Percentiles rank a stretch among this genome's conserved stretches.
phyloP scores from a whole-genome alignment of 2,797 vertebrate genomes.

The Syncerus caffer region DNA sequence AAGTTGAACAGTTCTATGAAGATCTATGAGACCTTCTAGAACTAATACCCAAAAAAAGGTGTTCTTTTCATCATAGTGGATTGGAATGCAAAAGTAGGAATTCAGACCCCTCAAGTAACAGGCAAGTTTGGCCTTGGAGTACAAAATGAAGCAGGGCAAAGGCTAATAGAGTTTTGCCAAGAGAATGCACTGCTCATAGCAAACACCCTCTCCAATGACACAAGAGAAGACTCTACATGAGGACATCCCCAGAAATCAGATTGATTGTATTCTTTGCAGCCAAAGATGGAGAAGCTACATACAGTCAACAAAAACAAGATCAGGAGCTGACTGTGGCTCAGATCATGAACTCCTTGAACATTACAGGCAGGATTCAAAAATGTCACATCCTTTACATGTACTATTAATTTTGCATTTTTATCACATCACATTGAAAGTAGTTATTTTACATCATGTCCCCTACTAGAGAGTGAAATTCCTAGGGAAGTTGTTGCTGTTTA shows the following conservation, averaged over 20 bases:
- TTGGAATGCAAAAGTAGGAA: background rate
- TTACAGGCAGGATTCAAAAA: background rate
- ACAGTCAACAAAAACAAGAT: background rate
- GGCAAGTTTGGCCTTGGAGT: background rate
- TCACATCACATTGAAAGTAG: background rate
- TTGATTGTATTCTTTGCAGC: background rate
- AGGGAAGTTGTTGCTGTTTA: background rate
- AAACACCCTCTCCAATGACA: background rate
- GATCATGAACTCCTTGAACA: background rate
- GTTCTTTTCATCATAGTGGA: background rate
- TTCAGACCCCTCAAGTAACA: background rate
- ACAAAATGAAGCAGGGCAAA: background rate
- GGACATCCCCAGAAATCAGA: background rate
- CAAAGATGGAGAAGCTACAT: background rate
- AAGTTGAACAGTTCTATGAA: background rate
- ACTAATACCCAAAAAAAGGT: background rate
- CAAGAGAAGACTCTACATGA: background rate
- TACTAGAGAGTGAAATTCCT: background rate
- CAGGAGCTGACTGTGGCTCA: background rate
- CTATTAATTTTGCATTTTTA: background rate
- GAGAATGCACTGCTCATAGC: background rate
- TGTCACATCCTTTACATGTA: background rate
- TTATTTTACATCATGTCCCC: background rate
- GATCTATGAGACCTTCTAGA: background rate
- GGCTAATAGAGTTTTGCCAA: background rate